Evolutionary conservation across 2,888 invertebrate genomes (phyloP), one percentile per base, ranked within the genome.

Genomic region (Drosophila diplacantha): DNA sequence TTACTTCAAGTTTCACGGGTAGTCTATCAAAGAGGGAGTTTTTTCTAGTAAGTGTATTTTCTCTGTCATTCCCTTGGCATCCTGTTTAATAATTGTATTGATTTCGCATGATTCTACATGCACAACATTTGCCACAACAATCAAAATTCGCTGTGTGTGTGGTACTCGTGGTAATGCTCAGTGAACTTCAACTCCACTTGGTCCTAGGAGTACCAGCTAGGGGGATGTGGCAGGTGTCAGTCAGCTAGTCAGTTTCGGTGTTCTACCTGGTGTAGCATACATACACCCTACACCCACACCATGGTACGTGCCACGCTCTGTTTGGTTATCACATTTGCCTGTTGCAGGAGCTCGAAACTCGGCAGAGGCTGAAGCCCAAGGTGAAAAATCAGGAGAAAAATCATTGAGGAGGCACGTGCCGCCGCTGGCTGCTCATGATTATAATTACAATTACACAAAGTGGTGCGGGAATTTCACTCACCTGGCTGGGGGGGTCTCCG

Each of bases 251-350:
- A 37, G 18, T 11, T 16, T 29, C 26, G 16, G 26, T 18, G 43
- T 29, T 29, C 29, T 26, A 18, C 26, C 12, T 29, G 12, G 26
- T 29, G 26, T 44, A 7, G 44, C 29, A 44, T 7, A 44, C 29
- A 29, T 12, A 44, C 24, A n/a, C 29, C 43, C 18, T 18, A 26
- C 14, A 18, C 31, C n/a, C 7, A 29, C 14, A 46, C 20, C 29
- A 9, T 20, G 44, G 18, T 75, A 81, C 77, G 77, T 77, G 77
- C 81, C 71, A 64, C 74, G 74, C 61, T 72, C 81, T 81, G 77
- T 79, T 73, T 78, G 76, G 54, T 62, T 67, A 75, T 60, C 61
- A 69, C 71, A 74, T 80, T 74, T 66, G 57, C 53, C 58, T 69
- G 81, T 61, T 60, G 72, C 77, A 71, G 76, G 60, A 69, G 29